phyloP scores from a whole-genome alignment of 2,888 invertebrate genomes.

The Dryadula phaetusa region DNA sequence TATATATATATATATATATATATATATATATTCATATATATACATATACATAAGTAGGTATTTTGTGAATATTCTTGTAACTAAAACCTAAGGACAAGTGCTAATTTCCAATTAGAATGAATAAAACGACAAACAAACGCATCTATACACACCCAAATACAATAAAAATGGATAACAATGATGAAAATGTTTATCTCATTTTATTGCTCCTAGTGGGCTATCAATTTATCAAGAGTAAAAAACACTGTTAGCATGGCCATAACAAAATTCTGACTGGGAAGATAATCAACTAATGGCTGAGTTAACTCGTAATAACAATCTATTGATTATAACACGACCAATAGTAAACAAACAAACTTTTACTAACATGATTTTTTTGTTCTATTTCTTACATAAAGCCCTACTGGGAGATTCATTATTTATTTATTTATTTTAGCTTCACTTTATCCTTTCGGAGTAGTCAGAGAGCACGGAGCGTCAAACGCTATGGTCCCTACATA shows the following conservation, averaged over 20 bases:
- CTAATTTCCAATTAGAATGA: conserved; percentile 2
- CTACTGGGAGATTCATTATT: too few relatives aligned
- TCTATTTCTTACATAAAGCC: not conserved
- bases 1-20: too few relatives aligned
- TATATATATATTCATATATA: too few relatives aligned
- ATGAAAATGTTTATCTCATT: conserved; percentile 43
- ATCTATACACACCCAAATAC: conserved; percentile 14
- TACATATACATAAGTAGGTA: too few relatives aligned
- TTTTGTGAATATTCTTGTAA: too few relatives aligned
- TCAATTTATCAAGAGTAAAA: conserved; percentile 48
- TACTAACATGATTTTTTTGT: not conserved
- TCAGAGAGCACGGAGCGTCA: too few relatives aligned
- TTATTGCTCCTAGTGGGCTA: conserved; percentile 43
- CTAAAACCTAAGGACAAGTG: not conserved
- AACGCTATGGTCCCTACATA: too few relatives aligned
- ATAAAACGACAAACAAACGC: not conserved
- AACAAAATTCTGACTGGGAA: conserved; percentile 47
- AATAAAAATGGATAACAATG: conserved; percentile 37
- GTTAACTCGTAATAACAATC: conserved; percentile 40
- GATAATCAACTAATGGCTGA: conserved; percentile 52
- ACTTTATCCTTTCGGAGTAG: too few relatives aligned
- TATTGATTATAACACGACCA: conserved; percentile 27
- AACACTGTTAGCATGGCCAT: conserved; percentile 46
- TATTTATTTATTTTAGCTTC: too few relatives aligned
- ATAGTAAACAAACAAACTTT: conserved; percentile 36